Conservation (phyloP, 30 jellyfish, hydroid and myxozoan species). For the Clytia hemisphaerica region DNA sequence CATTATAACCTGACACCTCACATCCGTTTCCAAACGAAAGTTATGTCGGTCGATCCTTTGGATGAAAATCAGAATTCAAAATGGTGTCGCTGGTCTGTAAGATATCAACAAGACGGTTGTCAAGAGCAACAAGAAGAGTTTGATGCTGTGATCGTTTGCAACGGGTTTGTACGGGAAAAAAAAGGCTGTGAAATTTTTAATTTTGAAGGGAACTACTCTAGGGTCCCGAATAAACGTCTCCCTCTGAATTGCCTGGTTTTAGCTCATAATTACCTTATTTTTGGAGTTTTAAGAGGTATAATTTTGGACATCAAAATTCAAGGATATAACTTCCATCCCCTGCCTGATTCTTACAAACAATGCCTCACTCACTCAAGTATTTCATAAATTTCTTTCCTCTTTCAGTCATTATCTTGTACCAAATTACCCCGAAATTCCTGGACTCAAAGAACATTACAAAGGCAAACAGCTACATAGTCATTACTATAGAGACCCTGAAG, state of each 20-base stretch:
- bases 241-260: background rate
- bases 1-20: constrained; percentile 25
- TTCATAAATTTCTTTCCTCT: background rate
- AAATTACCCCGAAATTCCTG: constrained; percentile 41
- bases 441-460: constrained; percentile 29
- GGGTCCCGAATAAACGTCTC: background rate
- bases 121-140: too few relatives aligned
- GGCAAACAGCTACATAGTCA: constrained; percentile 63
- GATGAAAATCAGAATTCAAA: background rate
- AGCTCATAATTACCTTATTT: background rate
- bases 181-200: background rate
- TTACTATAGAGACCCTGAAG: constrained; percentile 58
- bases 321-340: too few relatives aligned
- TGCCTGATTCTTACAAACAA: too few relatives aligned
- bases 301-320: background rate
- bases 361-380: background rate
- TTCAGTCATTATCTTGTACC: constrained; percentile 63
- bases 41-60: constrained; percentile 36
- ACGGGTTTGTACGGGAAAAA: constrained; percentile 47
- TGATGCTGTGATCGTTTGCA: constrained; percentile 67
- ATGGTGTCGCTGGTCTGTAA: constrained; percentile 3
- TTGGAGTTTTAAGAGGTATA: background rate
- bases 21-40: constrained; percentile 34
- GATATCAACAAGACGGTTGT: too few relatives aligned
- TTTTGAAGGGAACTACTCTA: background rate